Evolutionary conservation across 1,140 invertebrate species (phyloP).

Genomic region (Drosophila rufa): DNA sequence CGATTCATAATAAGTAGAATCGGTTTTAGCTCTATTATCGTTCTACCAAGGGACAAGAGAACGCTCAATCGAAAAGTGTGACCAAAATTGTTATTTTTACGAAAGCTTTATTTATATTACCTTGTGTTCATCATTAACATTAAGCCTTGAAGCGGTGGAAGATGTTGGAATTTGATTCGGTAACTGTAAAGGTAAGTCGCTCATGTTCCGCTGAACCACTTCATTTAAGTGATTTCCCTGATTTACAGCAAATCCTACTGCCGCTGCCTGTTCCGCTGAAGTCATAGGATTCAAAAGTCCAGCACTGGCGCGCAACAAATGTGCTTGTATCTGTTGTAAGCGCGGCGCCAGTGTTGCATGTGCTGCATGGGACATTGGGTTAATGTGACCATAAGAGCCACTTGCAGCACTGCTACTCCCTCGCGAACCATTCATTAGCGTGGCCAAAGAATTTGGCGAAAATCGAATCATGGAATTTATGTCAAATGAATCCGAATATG

Average conservation of each 20-base stretch:
- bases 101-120: conserved; percentile 1
- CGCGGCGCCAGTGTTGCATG: conserved; percentile 89
- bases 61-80: not conserved
- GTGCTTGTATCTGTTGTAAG: conserved; percentile 91
- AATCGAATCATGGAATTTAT: conserved; percentile 97
- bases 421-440: conserved; percentile 95
- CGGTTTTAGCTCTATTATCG: too few relatives aligned
- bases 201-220: conserved; percentile 31
- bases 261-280: conserved; percentile 84
- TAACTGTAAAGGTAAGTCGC: conserved; percentile 27
- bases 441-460: conserved; percentile 96
- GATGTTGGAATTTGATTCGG: conserved; percentile 43
- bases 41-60: too few relatives aligned
- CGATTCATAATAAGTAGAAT: too few relatives aligned
- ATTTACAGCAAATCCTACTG: conserved; percentile 85
- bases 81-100: not conserved
- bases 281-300: conserved; percentile 87
- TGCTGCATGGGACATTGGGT: conserved; percentile 88
- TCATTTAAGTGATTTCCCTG: conserved; percentile 35
- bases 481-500: conserved; percentile 97
- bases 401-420: conserved; percentile 93
- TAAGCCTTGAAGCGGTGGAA: conserved; percentile 17
- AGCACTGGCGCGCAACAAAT: conserved; percentile 89
- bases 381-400: conserved; percentile 95
- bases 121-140: conserved; percentile 28